Percentiles rank a stretch among this genome's conserved stretches.
These are phyloP conservation scores for Mionectes macconnelli DNA, from an alignment of 2,113 vertebrate species.

Conservation along the genomic window DNA sequence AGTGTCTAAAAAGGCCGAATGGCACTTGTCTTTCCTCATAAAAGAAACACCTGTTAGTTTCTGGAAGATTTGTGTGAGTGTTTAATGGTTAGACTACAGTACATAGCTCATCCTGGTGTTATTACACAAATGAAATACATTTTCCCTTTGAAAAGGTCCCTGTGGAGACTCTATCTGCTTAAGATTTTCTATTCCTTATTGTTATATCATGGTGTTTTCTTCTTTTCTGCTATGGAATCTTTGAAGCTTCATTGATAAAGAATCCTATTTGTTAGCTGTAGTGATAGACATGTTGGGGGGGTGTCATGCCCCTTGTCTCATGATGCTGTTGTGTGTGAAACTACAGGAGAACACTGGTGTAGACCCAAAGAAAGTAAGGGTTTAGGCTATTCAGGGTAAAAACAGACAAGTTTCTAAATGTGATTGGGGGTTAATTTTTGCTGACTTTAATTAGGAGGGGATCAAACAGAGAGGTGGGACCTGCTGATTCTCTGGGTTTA, in stretches of 20 bases:
- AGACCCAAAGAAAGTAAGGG: neutral
- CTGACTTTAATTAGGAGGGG: neutral
- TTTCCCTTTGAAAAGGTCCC: slow-evolving; percentile 1
- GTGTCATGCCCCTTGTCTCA: neutral
- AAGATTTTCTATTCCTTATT: neutral
- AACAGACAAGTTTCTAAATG: neutral
- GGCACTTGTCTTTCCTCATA: slow-evolving; percentile 47
- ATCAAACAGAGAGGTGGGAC: neutral
- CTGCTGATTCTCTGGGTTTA: neutral
- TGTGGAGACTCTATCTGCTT: neutral
- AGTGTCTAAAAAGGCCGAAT: slow-evolving; percentile 39
- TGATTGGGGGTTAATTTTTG: neutral
- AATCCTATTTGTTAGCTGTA: neutral
- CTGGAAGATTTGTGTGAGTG: slow-evolving; percentile 5
- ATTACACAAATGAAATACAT: neutral
- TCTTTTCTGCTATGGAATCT: neutral
- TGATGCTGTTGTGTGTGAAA: neutral
- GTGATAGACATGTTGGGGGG: neutral
- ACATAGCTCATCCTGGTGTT: neutral
- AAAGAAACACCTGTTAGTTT: slow-evolving; percentile 60
- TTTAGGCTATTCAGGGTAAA: neutral
- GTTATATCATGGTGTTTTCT: neutral
- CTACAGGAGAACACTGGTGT: neutral
- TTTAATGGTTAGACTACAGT: neutral
- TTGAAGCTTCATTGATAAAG: neutral